Percentiles rank a stretch among this genome's conserved stretches.
Evolutionary conservation across 2,797 vertebrate species (phyloP).

Genomic region (Sphenodon punctatus): DNA sequence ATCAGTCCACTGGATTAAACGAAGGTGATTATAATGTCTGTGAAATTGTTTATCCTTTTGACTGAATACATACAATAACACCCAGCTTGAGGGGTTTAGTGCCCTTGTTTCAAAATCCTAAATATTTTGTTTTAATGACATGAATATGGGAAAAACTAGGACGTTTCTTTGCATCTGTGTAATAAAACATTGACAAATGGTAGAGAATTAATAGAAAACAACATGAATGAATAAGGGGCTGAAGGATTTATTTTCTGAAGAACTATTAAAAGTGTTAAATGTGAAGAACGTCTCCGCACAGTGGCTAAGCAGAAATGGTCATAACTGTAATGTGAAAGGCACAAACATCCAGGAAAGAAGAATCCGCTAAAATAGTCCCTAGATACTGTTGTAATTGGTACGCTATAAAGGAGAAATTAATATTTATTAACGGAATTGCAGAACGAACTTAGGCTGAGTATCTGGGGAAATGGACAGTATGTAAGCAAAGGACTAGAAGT

Average conservation of each 20-base stretch:
- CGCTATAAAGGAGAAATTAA: not conserved
- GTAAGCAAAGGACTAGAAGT: not conserved
- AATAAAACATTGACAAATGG: no score
- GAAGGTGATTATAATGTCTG: not conserved
- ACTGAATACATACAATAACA: not conserved
- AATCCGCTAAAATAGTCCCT: not conserved
- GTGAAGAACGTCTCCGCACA: not conserved
- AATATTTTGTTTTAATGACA: not conserved
- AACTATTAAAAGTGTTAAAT: not conserved
- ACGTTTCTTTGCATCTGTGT: not conserved
- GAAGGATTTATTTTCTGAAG: no score
- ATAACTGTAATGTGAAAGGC: not conserved
- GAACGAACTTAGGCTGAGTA: not conserved
- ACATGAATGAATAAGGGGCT: no score
- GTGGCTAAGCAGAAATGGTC: not conserved
- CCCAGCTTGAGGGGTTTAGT: not conserved
- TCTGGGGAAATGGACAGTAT: not conserved
- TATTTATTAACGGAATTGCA: fast-evolving
- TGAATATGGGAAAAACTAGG: not conserved
- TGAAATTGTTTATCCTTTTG: not conserved
- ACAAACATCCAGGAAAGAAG: not conserved
- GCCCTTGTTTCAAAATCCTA: not conserved
- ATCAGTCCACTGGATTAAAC: not conserved
- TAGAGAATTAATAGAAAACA: no score
- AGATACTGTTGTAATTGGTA: not conserved